Evolutionary conservation across 2,113 vertebrate species (phyloP).

Genomic region (Lanius collurio): DNA sequence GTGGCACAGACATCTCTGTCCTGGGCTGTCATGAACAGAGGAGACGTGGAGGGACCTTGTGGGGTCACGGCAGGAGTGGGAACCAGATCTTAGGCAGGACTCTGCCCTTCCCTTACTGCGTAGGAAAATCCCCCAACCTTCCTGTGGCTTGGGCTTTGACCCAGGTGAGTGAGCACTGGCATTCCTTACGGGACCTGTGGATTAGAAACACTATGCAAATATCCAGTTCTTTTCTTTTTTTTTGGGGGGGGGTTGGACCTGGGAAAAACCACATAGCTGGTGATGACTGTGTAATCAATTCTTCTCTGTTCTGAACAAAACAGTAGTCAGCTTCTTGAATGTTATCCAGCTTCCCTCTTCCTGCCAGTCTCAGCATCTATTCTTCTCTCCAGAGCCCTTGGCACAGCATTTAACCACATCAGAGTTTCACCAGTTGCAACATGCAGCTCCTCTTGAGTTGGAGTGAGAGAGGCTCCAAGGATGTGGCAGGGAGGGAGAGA

Average conservation of each 20-base stretch:
- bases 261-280: neutral
- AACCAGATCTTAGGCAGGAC: neutral
- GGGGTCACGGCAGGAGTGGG: neutral
- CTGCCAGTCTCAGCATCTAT: slow-evolving; percentile 26
- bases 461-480: neutral
- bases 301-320: slow-evolving; percentile 17
- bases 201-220: neutral
- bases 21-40: neutral
- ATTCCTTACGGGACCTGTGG: neutral
- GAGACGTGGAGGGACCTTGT: neutral
- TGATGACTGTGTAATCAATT: slow-evolving; percentile 1
- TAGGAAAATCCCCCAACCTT: neutral
- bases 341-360: slow-evolving; percentile 54
- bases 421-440: slow-evolving; percentile 43
- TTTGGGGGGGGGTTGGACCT: neutral
- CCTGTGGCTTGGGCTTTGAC: neutral
- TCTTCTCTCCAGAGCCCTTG: slow-evolving; percentile 17
- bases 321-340: slow-evolving; percentile 36
- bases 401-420: slow-evolving; percentile 16
- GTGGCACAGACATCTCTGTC: neutral
- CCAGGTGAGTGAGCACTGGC: neutral
- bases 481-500: neutral
- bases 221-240: neutral
- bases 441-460: neutral
- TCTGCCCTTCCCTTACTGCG: neutral